Conservation (phyloP, 2,888 invertebrate genomes). For the Yponomeuta sedellus region DNA sequence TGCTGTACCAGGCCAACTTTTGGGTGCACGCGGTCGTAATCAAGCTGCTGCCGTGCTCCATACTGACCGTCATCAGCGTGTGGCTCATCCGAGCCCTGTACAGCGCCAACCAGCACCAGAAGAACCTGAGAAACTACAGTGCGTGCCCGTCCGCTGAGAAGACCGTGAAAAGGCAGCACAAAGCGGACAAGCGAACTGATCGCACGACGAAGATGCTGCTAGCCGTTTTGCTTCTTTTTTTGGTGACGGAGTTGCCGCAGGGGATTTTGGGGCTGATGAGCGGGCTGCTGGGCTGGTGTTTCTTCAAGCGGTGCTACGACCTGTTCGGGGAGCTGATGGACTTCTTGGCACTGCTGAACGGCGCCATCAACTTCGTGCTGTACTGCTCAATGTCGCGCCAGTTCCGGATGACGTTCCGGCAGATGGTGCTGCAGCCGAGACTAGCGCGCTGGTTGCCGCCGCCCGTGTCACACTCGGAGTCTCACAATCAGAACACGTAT, state of each 20-base stretch:
- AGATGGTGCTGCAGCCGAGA: conserved; percentile 81
- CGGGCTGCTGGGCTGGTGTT: conserved; percentile 80
- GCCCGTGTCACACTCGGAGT: conserved; percentile 77
- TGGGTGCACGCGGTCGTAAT: conserved; percentile 89
- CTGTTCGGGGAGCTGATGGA: conserved; percentile 92
- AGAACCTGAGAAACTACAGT: conserved; percentile 80
- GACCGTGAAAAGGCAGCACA: conserved; percentile 66
- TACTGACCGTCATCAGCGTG: conserved; percentile 83
- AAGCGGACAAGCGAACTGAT: conserved; percentile 85
- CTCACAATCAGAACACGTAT: conserved; percentile 80
- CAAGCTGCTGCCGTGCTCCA: conserved; percentile 87
- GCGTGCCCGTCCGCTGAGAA: conserved; percentile 69
- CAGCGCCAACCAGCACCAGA: conserved; percentile 84
- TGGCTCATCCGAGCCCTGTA: conserved; percentile 84
- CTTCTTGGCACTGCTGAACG: conserved; percentile 91
- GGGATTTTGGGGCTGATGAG: conserved; percentile 84
- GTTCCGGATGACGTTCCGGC: conserved; percentile 88
- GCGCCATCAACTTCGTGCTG: conserved; percentile 94
- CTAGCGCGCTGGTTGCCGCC: conserved; percentile 77
- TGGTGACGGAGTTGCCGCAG: conserved; percentile 93
- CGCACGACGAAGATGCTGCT: conserved; percentile 93
- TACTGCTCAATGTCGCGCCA: conserved; percentile 97
- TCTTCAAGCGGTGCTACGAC: conserved; percentile 88
- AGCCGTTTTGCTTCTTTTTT: conserved; percentile 89
- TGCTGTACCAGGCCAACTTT: conserved; percentile 82